phyloP scores from a whole-genome alignment of 2,888 invertebrate genomes.

The Aricia artaxerxes region DNA sequence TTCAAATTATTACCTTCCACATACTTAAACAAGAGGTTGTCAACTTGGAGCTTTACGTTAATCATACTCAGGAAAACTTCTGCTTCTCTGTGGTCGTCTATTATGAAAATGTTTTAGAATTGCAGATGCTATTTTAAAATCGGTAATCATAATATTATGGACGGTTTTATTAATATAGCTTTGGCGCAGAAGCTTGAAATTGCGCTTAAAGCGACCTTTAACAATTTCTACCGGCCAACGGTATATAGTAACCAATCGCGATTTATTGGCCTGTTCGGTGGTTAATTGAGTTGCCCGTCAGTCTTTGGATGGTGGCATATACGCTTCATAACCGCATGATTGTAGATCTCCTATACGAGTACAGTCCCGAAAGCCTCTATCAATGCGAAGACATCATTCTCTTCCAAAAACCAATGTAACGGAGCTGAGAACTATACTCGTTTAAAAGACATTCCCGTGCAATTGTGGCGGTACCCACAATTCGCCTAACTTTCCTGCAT shows the following conservation, averaged over 20 bases:
- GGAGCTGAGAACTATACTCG: too few species aligned
- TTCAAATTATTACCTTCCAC: background rate
- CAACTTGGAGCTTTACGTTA: background rate
- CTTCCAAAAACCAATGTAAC: background rate
- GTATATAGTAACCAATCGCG: constrained; percentile 36
- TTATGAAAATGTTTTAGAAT: background rate
- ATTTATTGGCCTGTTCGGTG: too few species aligned
- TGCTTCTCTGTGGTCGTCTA: background rate
- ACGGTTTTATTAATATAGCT: constrained; percentile 38
- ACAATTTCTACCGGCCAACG: constrained; percentile 39
- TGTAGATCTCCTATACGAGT: constrained; percentile 12
- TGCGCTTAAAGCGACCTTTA: constrained; percentile 38
- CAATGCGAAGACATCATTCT: constrained; percentile 3
- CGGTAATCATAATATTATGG: background rate
- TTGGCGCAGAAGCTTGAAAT: constrained; percentile 38
- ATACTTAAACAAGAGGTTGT: background rate
- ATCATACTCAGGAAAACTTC: background rate
- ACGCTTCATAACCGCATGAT: constrained; percentile 21
- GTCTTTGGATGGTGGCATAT: constrained; percentile 17
- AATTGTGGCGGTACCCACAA: too few species aligned
- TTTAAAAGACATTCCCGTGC: too few species aligned
- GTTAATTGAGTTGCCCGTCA: constrained; percentile 23
- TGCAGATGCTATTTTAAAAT: constrained; percentile 23
- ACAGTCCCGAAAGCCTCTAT: constrained; percentile 26
- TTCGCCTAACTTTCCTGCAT: too few species aligned